Evolutionary conservation across 1,140 invertebrate species (phyloP).

Genomic region (Metopolophium dirhodum): DNA sequence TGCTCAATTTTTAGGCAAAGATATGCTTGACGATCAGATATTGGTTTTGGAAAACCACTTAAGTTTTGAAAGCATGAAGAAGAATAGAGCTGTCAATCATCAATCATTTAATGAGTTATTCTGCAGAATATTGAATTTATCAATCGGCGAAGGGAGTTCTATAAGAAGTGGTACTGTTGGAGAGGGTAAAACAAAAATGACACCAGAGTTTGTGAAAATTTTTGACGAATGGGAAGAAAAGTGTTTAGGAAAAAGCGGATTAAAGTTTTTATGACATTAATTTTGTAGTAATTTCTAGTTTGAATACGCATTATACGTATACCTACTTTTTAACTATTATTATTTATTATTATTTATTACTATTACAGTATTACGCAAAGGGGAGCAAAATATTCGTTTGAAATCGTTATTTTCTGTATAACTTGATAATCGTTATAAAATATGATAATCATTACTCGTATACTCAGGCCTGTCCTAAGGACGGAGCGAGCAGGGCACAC

Average conservation of each 20-base stretch:
- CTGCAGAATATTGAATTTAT: too few relatives aligned
- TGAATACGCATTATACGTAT: too few relatives aligned
- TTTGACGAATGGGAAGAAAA: conserved; percentile 80
- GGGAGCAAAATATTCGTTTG: too few relatives aligned
- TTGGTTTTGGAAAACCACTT: conserved; percentile 75
- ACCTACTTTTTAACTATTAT: too few relatives aligned
- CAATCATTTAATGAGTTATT: too few relatives aligned
- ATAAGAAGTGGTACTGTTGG: conserved; percentile 83
- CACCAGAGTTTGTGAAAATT: conserved; percentile 70
- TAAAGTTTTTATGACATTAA: conserved; percentile 34
- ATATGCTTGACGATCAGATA: conserved; percentile 71
- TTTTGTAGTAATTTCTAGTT: not conserved
- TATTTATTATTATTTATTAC: too few relatives aligned
- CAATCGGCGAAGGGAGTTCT: conserved; percentile 69
- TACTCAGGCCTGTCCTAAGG: too few relatives aligned
- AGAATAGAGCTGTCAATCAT: conserved; percentile 77
- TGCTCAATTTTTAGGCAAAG: conserved; percentile 76
- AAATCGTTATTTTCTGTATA: too few relatives aligned
- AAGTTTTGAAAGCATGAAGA: conserved; percentile 72
- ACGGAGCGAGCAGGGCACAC: too few relatives aligned
- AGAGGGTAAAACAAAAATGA: conserved; percentile 85
- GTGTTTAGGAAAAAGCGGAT: conserved; percentile 62
- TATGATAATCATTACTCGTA: too few relatives aligned
- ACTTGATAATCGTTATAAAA: too few relatives aligned
- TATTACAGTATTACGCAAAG: too few relatives aligned